phyloP scores from a whole-genome alignment of 2,113 vertebrate genomes.

The Mixornis gularis region DNA sequence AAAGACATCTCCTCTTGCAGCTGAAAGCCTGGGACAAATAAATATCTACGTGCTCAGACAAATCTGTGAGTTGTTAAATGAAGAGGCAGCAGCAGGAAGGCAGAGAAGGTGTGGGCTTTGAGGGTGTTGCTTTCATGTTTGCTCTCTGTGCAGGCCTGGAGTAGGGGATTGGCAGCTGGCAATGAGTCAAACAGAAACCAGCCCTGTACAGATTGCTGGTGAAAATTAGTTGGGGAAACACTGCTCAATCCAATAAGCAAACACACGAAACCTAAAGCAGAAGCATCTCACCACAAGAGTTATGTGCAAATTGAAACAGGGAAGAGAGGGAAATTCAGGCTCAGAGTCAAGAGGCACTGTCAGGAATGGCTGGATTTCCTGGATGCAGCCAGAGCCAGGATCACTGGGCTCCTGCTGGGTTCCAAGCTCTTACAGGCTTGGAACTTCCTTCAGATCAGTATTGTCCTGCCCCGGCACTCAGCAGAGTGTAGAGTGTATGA shows the following conservation, averaged over 20 bases:
- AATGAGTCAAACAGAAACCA: neutral
- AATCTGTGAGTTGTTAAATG: neutral
- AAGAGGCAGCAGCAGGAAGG: neutral
- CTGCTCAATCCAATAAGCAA: neutral
- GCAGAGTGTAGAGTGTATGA: rapidly evolving
- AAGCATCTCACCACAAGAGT: neutral
- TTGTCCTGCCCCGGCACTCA: neutral
- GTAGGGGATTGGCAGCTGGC: neutral
- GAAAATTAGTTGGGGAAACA: neutral
- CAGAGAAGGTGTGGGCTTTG: neutral
- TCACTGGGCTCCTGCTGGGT: neutral
- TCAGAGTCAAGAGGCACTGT: rapidly evolving
- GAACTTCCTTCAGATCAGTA: too few relatives aligned
- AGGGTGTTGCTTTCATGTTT: neutral
- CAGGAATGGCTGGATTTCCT: neutral
- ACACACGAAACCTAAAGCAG: neutral
- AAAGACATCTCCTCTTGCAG: neutral
- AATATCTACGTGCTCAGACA: neutral
- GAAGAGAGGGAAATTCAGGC: neutral
- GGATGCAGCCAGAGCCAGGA: neutral
- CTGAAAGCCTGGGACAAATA: neutral
- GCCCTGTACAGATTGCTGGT: neutral
- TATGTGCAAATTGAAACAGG: neutral
- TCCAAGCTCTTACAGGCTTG: neutral
- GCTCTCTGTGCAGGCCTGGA: neutral